These are phyloP conservation scores for Elysia chlorotica DNA, from an alignment of 1,140 invertebrate genomes.

Conservation along the genomic window DNA sequence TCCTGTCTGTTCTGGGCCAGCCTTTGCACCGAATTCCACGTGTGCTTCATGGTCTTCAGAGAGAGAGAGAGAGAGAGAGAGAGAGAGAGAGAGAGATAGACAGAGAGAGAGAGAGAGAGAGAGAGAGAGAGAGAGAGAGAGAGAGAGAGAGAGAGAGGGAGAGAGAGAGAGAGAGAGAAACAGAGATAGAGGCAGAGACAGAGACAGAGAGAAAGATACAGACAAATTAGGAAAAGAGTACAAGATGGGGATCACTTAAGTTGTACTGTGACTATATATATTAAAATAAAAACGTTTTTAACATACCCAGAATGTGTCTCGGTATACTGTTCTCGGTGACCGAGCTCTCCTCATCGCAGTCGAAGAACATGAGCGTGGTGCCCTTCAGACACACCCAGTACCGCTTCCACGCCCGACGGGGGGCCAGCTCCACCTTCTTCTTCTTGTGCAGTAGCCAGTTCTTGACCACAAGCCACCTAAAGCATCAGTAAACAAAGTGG, in stretches of 20 bases:
- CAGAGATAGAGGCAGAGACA: not conserved
- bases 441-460: slow-evolving; percentile 97
- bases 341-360: slow-evolving; percentile 90
- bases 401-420: slow-evolving; percentile 95
- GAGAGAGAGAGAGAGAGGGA: no score
- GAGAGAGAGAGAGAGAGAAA: slow-evolving; percentile 5
- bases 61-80: no score
- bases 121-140: no score
- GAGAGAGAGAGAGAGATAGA: no score
- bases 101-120: no score
- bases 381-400: slow-evolving; percentile 99
- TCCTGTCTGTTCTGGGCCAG: no score
- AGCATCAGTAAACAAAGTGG: slow-evolving; percentile 23
- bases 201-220: slow-evolving; percentile 3
- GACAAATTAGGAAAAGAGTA: not conserved
- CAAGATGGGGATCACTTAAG: not conserved
- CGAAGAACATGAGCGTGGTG: slow-evolving; percentile 94
- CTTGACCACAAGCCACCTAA: slow-evolving; percentile 94
- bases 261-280: no score
- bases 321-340: slow-evolving; percentile 49
- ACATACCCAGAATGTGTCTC: slow-evolving; percentile 56
- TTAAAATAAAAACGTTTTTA: no score
- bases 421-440: slow-evolving; percentile 88
- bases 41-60: no score
- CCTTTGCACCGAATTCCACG: no score